Conservation (phyloP, 2,797 vertebrate species). For the Crenuchus spilurus region DNA sequence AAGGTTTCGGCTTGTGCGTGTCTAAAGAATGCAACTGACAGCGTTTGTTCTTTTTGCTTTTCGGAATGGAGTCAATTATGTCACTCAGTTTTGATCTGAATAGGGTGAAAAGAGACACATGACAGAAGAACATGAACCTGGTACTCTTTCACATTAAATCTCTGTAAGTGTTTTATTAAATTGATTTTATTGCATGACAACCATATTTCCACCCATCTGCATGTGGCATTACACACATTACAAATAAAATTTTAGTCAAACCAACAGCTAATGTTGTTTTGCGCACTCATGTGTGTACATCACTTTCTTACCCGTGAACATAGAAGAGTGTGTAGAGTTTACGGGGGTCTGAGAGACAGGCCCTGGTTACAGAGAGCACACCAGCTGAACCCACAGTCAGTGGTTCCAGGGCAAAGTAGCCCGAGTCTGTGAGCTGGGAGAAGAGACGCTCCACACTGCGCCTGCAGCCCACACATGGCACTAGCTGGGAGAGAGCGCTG, state of each 20-base stretch:
- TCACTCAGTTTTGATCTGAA: conserved; percentile 93
- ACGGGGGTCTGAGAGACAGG: conserved; percentile 90
- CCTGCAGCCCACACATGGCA: conserved; percentile 95
- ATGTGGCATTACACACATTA: too few species aligned
- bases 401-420: conserved; percentile 92
- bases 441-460: conserved; percentile 95
- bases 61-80: conserved; percentile 96
- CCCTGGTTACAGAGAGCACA: conserved; percentile 88
- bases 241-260: too few species aligned
- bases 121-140: too few species aligned
- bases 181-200: too few species aligned
- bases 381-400: conserved; percentile 90
- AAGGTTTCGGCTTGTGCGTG: conserved; percentile 95
- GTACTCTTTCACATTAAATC: too few species aligned
- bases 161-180: too few species aligned
- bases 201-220: too few species aligned
- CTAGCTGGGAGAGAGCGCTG: conserved; percentile 89
- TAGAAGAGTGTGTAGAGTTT: conserved; percentile 96
- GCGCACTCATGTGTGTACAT: too few species aligned
- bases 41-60: conserved; percentile 98
- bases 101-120: conserved; percentile 1
- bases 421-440: conserved; percentile 91
- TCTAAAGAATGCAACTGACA: conserved; percentile 98
- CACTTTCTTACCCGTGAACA: conserved; percentile 88
- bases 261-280: too few species aligned